phyloP scores from a whole-genome alignment of 2,888 invertebrate genomes.

The Eupithecia pulchellata region DNA sequence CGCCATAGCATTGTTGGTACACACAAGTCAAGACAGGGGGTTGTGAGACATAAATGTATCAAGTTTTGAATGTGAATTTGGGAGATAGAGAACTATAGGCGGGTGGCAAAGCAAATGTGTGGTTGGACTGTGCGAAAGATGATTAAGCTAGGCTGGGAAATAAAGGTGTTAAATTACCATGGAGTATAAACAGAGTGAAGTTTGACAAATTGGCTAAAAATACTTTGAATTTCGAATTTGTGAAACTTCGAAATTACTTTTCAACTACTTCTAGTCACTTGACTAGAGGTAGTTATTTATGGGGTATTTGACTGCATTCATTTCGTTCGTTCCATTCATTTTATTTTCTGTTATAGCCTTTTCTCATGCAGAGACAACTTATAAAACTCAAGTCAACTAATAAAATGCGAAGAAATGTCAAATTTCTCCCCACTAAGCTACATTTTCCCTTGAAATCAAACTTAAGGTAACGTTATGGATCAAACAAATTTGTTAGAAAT shows the following conservation, averaged over 20 bases:
- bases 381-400: no score
- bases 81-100: not conserved
- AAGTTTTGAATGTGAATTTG: not conserved
- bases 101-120: not conserved
- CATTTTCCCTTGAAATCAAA: not conserved
- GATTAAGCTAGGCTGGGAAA: not conserved
- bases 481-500: not conserved
- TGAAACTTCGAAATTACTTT: not conserved
- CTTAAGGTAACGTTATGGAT: no score
- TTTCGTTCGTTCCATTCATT: no score
- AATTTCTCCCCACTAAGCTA: not conserved
- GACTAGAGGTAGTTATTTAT: no score
- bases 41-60: not conserved
- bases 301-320: no score
- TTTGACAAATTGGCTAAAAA: no score
- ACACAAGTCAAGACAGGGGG: not conserved
- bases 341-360: no score
- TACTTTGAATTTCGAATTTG: not conserved
- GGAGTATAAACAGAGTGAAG: no score
- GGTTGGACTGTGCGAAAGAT: not conserved
- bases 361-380: no score
- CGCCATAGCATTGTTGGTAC: not conserved
- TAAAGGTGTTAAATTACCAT: no score
- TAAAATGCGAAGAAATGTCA: not conserved
- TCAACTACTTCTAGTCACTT: no score